Base-by-base conservation (phyloP, 1,140 invertebrate genomes). In the Panulirus ornatus region DNA sequence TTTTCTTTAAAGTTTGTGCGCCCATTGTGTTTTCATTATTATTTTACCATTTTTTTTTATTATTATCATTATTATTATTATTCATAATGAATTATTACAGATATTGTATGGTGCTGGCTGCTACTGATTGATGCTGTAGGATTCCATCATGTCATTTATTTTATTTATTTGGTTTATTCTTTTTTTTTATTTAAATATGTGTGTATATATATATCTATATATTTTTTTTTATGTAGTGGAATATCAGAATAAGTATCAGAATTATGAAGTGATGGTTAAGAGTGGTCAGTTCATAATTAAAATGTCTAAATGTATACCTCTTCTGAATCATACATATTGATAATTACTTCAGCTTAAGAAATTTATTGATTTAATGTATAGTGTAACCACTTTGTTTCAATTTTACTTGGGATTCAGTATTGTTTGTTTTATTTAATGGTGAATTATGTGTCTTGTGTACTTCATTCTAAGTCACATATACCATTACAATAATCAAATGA, bases 371-470 rank as follows among this genome's bases (percentile, higher is more conserved):
- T n/a, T 79, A 54, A 81, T 81, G 51, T 81, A 54, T 47, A 54
- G 51, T 81, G 47, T 19, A 81, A 81, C 36, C 78, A 66, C 58
- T 30, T 51, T 38, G 14, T 54, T 38, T 58, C 36, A 30, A 42
- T 85, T 47, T 51, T 11, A 70, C 14, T 63, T 71, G 75, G 66
- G 38, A 73, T 85, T 85, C 83, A 85, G 51, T 84, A 89, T 89
- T 84, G 63, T 83, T 89, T 89, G 88, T 76, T 75, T 89, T 82
- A 89, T 89, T 89, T 89, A 71, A 84, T 83, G 81, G 88, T 83
- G n/a, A 75, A 75, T 89, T 27, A 71, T n/a, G 58, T 54, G 1
- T 70, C 22, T 40, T 30, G 16, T 85, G 34, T 44, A 47, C 66
- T 51, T 71, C 22, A 70, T 11, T 71, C 63, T n/a, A 86, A 66